Percentiles rank a stretch among this genome's conserved stretches.
Conservation (phyloP, 64 coral and sea anemone species). For the Stylophora pistillata region DNA sequence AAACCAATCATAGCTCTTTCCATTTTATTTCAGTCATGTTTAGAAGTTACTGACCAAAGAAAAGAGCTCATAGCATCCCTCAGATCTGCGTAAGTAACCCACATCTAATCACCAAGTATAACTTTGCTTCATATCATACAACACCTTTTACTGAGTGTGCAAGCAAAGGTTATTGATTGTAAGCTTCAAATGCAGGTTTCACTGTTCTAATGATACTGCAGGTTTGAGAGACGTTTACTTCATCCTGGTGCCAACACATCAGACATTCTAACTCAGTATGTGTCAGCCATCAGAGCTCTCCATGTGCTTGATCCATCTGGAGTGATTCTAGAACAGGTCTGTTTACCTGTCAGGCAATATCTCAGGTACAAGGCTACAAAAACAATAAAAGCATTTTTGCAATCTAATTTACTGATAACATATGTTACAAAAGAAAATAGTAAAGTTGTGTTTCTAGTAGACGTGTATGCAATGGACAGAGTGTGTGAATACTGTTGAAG, state of each 20-base stretch:
- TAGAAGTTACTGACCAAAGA: constrained; percentile 91
- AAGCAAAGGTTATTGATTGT: too few species aligned
- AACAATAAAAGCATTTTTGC: neutral
- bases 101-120: neutral
- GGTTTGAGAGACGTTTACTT: constrained; percentile 91
- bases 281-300: constrained; percentile 87
- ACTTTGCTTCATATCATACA: too few species aligned
- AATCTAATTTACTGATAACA: neutral
- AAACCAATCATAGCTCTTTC: too few species aligned
- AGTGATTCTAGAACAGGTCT: constrained; percentile 96
- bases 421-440: too few species aligned
- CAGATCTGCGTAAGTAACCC: constrained; percentile 73
- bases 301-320: constrained; percentile 90
- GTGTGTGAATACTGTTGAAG: too few species aligned
- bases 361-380: constrained; percentile 59
- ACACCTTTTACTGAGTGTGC: neutral
- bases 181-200: too few species aligned
- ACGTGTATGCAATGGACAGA: too few species aligned
- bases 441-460: neutral
- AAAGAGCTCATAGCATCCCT: constrained; percentile 84
- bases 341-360: constrained; percentile 92
- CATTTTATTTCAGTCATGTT: constrained; percentile 69
- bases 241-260: constrained; percentile 98
- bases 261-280: constrained; percentile 94
- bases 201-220: neutral